Evolutionary conservation across 2,888 invertebrate genomes (phyloP).

Genomic region (Cloeon dipterum): DNA sequence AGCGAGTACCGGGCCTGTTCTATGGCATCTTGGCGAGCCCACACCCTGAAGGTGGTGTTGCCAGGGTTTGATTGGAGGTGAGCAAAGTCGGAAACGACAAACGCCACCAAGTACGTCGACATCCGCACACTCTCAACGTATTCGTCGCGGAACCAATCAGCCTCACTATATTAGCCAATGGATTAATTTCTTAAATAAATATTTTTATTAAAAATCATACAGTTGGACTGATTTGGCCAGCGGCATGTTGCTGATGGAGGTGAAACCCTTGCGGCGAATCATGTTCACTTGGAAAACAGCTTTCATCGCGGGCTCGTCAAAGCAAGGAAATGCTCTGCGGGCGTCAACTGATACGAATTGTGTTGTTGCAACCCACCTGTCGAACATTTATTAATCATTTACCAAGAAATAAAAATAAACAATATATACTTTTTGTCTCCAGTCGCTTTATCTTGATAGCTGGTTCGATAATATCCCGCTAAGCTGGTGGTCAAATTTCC

Average conservation of each 20-base stretch:
- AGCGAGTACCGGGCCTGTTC: conserved; percentile 53
- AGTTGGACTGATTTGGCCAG: conserved; percentile 21
- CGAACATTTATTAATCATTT: conserved; percentile 18
- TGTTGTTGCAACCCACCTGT: conserved; percentile 51
- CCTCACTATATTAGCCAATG: conserved; percentile 8
- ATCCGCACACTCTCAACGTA: conserved; percentile 37
- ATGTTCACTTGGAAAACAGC: conserved; percentile 50
- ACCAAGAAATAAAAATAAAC: no score
- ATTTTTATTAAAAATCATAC: conserved; percentile 22
- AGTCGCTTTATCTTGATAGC: conserved; percentile 31
- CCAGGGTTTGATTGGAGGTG: conserved; percentile 23
- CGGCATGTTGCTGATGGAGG: conserved; percentile 58
- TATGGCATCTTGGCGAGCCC: conserved; percentile 50
- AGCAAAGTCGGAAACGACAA: conserved; percentile 54
- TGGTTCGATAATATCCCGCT: conserved; percentile 46
- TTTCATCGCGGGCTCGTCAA: conserved; percentile 66
- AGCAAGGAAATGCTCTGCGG: conserved; percentile 64
- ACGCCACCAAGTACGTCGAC: conserved; percentile 68
- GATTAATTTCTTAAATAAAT: no score
- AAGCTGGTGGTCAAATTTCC: conserved; percentile 35
- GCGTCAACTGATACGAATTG: conserved; percentile 64
- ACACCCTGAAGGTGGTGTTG: conserved; percentile 33
- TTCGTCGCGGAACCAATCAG: conserved; percentile 9
- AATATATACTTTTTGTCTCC: not conserved
- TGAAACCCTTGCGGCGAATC: conserved; percentile 26